phyloP scores from a whole-genome alignment of 2,113 vertebrate genomes.

The Mormoops blainvillei region DNA sequence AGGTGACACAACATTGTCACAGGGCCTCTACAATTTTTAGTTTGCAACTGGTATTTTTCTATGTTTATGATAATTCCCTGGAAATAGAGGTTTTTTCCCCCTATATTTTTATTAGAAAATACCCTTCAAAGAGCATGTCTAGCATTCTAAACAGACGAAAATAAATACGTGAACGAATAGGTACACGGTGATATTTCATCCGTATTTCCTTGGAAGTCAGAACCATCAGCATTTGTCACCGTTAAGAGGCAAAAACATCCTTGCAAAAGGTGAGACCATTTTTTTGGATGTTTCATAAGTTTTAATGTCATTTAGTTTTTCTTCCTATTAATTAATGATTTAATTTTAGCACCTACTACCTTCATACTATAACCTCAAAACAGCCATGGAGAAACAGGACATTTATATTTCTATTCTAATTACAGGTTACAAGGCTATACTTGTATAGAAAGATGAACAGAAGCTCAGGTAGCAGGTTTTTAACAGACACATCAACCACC shows the following conservation, averaged over 20 bases:
- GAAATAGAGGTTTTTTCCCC: background rate
- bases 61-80: background rate
- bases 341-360: background rate
- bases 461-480: background rate
- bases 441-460: background rate
- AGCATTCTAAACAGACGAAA: background rate
- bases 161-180: background rate
- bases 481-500: background rate
- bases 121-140: background rate
- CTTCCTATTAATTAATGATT: background rate
- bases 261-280: background rate
- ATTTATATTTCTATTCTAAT: background rate
- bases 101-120: background rate
- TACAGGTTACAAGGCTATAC: background rate
- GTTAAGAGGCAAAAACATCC: background rate
- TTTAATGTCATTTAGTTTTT: background rate
- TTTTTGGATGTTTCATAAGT: background rate
- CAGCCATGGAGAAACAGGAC: background rate
- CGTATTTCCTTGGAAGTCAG: background rate
- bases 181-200: background rate
- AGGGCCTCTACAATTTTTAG: background rate
- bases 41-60: background rate
- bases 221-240: background rate
- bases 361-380: background rate
- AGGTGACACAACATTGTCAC: background rate